These are phyloP conservation scores for Neogobius melanostomus DNA, from an alignment of 2,113 vertebrate species.

Conservation along the genomic window DNA sequence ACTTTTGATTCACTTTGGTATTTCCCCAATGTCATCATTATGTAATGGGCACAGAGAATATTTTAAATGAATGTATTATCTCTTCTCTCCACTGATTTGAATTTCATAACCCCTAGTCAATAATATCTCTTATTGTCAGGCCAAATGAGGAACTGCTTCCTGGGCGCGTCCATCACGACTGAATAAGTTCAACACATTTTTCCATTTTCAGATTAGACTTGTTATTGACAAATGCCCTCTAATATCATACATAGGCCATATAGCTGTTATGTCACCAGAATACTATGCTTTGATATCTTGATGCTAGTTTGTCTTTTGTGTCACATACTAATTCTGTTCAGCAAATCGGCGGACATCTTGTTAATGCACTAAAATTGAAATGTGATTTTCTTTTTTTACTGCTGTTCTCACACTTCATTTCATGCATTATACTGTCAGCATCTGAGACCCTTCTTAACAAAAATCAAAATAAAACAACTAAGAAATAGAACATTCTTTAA, in stretches of 20 bases:
- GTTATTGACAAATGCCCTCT: not conserved
- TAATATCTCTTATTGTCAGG: constrained; percentile 13
- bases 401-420: too few species aligned
- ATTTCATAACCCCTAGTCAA: constrained; percentile 16
- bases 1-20: constrained; percentile 50
- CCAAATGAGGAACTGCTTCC: constrained; percentile 4
- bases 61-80: constrained; percentile 31
- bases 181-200: not conserved
- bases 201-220: too few species aligned
- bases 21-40: constrained; percentile 51
- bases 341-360: too few species aligned
- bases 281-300: too few species aligned
- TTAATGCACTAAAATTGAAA: too few species aligned
- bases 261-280: not conserved
- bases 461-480: too few species aligned
- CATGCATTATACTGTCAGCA: too few species aligned
- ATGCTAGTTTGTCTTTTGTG: too few species aligned
- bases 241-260: not conserved
- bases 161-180: not conserved
- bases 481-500: too few species aligned
- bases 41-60: constrained; percentile 39
- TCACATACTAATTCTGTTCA: not conserved
- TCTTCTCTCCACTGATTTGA: constrained; percentile 30
- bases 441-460: too few species aligned
- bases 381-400: too few species aligned